Evolutionary conservation across 2,797 vertebrate species (phyloP).

Genomic region (Cynodonichthys magdalenae): DNA sequence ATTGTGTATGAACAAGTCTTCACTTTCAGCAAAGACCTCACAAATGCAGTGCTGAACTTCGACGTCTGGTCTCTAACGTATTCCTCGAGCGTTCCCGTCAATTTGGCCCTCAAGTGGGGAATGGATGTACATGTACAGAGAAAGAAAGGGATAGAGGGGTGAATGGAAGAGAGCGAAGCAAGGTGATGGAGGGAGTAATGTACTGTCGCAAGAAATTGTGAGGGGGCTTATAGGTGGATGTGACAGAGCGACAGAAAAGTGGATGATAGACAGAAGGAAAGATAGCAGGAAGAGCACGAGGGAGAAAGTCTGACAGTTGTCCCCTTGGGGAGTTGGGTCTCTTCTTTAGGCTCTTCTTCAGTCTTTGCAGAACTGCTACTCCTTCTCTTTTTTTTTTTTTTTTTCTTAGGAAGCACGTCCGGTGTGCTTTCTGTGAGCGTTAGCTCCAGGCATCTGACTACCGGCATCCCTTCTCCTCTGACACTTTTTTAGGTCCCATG

Average conservation of each 20-base stretch:
- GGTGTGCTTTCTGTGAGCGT: conserved; percentile 62
- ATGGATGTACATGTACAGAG: conserved; percentile 63
- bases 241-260: conserved; percentile 56
- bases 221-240: conserved; percentile 61
- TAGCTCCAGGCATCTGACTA: conserved; percentile 63
- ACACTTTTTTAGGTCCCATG: conserved; percentile 59
- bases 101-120: conserved; percentile 69
- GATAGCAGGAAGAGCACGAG: conserved; percentile 54
- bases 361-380: conserved; percentile 36
- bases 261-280: conserved; percentile 60
- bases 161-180: conserved; percentile 50
- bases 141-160: conserved; percentile 46
- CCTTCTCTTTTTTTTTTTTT: conserved; percentile 60
- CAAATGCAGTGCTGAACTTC: conserved; percentile 66
- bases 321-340: conserved; percentile 67
- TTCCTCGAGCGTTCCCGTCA: conserved; percentile 70
- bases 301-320: conserved; percentile 74
- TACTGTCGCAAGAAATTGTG: conserved; percentile 63
- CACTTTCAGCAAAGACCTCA: conserved; percentile 60
- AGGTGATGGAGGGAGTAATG: conserved; percentile 73
- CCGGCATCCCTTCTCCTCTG: conserved; percentile 44
- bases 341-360: conserved; percentile 69
- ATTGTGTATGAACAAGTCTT: conserved; percentile 76
- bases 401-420: conserved; percentile 61
- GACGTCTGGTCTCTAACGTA: conserved; percentile 66